phyloP scores from a whole-genome alignment of 2,797 vertebrate genomes.

The Thripadectes ignobilis region DNA sequence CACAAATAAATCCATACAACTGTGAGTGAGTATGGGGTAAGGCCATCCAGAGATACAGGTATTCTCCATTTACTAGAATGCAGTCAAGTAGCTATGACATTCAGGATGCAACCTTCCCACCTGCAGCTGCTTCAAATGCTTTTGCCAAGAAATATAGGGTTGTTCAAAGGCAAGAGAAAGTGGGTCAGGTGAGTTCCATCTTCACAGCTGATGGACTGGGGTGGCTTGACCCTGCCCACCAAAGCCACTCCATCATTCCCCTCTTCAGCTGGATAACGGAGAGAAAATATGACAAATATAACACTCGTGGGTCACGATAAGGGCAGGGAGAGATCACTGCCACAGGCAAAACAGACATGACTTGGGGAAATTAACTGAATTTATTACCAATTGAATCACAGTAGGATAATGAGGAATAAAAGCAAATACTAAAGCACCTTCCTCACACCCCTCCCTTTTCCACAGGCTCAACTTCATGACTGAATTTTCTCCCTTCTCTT shows the following conservation, averaged over 20 bases:
- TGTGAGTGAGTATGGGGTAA: neutral
- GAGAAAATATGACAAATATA: neutral
- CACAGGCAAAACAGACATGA: rapidly evolving
- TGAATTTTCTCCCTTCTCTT: neutral
- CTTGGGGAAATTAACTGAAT: neutral
- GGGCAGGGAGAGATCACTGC: neutral
- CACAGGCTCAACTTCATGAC: neutral
- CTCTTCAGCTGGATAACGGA: neutral
- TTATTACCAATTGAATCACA: neutral
- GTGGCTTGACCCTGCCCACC: neutral
- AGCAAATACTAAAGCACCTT: neutral
- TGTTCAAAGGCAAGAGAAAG: neutral
- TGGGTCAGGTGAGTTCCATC: neutral
- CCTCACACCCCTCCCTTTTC: neutral
- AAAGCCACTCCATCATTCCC: rapidly evolving
- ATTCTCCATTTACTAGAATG: neutral
- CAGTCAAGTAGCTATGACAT: neutral
- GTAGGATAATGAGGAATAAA: neutral
- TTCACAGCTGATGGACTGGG: neutral
- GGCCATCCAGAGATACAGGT: neutral
- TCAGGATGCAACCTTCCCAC: neutral
- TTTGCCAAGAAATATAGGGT: neutral
- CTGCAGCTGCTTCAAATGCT: neutral
- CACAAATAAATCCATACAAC: neutral
- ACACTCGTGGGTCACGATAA: rapidly evolving